Evolutionary conservation across 2,113 vertebrate species (phyloP), one percentile per base, ranked within the genome.

Genomic region (Ondatra zibethicus): DNA sequence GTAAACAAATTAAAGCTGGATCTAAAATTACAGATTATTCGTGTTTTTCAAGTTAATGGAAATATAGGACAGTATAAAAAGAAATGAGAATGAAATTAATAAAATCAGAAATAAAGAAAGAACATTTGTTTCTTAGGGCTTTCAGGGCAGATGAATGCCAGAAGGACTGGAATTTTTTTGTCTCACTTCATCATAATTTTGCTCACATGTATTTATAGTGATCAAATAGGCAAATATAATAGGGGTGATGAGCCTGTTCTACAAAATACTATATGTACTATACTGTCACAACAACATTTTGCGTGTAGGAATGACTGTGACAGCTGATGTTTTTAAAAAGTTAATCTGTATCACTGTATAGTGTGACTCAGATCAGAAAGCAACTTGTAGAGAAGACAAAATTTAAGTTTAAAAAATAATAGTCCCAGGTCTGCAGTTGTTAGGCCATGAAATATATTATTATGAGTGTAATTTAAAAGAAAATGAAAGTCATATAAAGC

Each of bases 331-430:
- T 91, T 92, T 68, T n/a, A 73, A 31, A 88, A 80, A 45, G 55
- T 75, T 87, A 52, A 55, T 76, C 29, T 85, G 81, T 31, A 85
- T n/a, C 47, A 96, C 8, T 61, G 1, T 19, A 29, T 66, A 92
- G 3, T 87, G 14, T 93, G 29, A 68, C 17, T 78, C 91, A 29
- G 0, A 90, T 31, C 16, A 92, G 27, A 89, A 88, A 92, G 23
- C 87, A 8, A 58, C 1, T 73, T 88, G 6, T 0, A 47, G 27
- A 84, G n/a, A 92, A 95, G 42, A 93, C 17, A 97, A 61, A 78
- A 68, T 95, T 61, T 55, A 61, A 84, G 7, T 50, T 90, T 72
- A 76, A 94, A 92, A 86, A 86, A 33, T 47, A 84, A 50, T 63
- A 76, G 9, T 63, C 3, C 6, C 14, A 66, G 3, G 1, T 76